A percentile compares a stretch with the other conserved stretches of the same genome.
Evolutionary conservation across 2,888 invertebrate species (phyloP).

Genomic region (Plagiodera versicolora): DNA sequence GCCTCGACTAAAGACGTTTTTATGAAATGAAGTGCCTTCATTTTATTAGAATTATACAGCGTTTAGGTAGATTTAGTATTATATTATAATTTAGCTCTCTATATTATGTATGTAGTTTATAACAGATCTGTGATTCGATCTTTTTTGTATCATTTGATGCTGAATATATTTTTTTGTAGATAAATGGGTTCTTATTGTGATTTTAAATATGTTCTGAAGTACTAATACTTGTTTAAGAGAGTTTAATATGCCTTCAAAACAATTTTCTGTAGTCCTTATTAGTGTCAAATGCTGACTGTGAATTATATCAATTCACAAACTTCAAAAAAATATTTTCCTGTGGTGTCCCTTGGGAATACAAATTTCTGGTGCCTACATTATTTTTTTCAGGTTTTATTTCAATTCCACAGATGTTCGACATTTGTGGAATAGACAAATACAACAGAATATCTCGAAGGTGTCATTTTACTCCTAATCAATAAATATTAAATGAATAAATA

Average conservation of each 20-base stretch:
- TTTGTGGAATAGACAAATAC: not conserved
- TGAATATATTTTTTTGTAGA: not conserved
- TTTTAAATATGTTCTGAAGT: too few relatives aligned
- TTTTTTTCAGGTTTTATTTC: too few relatives aligned
- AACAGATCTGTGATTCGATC: slow-evolving; percentile 1
- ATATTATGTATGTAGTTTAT: not conserved
- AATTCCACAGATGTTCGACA: too few relatives aligned
- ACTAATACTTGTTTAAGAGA: too few relatives aligned
- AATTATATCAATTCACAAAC: too few relatives aligned
- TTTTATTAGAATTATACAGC: not conserved
- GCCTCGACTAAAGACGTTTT: not conserved
- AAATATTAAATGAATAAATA: not conserved
- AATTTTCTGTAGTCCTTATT: too few relatives aligned
- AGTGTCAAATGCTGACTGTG: too few relatives aligned
- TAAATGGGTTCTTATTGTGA: not conserved
- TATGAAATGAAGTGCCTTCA: not conserved
- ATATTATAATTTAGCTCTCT: not conserved
- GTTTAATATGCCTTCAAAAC: too few relatives aligned
- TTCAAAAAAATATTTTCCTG: too few relatives aligned
- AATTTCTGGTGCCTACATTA: too few relatives aligned
- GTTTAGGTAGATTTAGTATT: not conserved
- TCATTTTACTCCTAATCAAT: not conserved
- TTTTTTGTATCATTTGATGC: not conserved
- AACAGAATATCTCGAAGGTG: not conserved
- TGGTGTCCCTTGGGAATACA: too few relatives aligned